These are phyloP conservation scores for Drosophila nigricruria DNA, from an alignment of 2,888 invertebrate genomes.

Conservation along the genomic window DNA sequence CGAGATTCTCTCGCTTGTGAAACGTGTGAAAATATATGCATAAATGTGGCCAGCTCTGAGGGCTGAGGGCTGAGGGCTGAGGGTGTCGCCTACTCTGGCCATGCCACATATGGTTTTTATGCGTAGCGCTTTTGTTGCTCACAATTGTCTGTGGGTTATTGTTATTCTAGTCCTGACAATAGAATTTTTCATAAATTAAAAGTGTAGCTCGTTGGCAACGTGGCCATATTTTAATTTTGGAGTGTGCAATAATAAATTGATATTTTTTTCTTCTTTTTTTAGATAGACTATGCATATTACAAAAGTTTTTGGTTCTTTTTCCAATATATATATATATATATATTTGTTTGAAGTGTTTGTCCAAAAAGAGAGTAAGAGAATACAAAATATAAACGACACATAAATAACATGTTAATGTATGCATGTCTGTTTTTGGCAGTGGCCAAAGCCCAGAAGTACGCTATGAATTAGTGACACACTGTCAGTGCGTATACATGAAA, in stretches of 20 bases:
- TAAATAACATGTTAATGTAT: slow-evolving; percentile 70
- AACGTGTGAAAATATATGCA: slow-evolving; percentile 61
- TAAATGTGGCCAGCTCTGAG: slow-evolving; percentile 30
- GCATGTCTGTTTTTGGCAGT: slow-evolving; percentile 59
- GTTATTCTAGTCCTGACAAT: slow-evolving; percentile 73
- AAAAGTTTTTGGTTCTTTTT: slow-evolving; percentile 5
- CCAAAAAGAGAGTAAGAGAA: slow-evolving; percentile 21
- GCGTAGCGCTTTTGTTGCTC: slow-evolving; percentile 42
- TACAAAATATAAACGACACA: slow-evolving; percentile 30
- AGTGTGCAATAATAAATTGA: slow-evolving; percentile 71
- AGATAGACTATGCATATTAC: slow-evolving; percentile 12
- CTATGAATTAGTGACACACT: slow-evolving; percentile 63
- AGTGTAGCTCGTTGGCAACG: slow-evolving; percentile 45
- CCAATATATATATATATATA: not conserved
- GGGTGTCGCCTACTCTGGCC: slow-evolving; percentile 13
- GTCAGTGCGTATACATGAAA: slow-evolving; percentile 26
- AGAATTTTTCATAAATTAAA: slow-evolving; percentile 80
- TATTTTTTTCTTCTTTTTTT: slow-evolving; percentile 20
- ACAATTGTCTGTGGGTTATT: slow-evolving; percentile 65
- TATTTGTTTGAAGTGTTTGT: slow-evolving; percentile 29
- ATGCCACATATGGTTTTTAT: slow-evolving; percentile 59
- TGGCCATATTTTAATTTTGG: slow-evolving; percentile 52
- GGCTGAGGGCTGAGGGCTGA: not conserved
- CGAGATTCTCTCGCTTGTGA: slow-evolving; percentile 35
- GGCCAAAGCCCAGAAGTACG: slow-evolving; percentile 32